Conservation (phyloP, 2,113 vertebrate genomes). For the Tachysurus fulvidraco region DNA sequence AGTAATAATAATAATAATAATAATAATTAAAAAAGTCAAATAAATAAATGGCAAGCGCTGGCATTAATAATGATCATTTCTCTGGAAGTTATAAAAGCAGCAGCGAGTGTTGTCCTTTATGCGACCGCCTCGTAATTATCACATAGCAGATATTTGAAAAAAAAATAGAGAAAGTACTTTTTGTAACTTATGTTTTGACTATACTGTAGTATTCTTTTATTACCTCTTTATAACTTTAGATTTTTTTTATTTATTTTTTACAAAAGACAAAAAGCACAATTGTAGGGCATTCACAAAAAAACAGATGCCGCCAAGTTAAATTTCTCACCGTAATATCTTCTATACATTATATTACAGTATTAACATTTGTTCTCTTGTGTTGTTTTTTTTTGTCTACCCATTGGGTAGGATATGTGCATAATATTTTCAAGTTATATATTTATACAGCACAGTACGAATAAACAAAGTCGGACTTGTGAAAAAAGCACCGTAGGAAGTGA, state of each 20-base stretch:
- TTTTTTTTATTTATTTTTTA: slow-evolving; percentile 14
- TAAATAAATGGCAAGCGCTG: slow-evolving; percentile 62
- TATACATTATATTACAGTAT: slow-evolving; percentile 97
- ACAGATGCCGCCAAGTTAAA: slow-evolving; percentile 88
- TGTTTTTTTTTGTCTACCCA: slow-evolving; percentile 85
- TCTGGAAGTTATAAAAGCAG: slow-evolving; percentile 58
- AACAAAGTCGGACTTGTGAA: slow-evolving; percentile 83
- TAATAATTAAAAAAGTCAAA: slow-evolving; percentile 37
- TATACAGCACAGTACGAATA: slow-evolving; percentile 95
- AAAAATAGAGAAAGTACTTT: slow-evolving; percentile 85
- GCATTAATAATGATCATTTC: slow-evolving; percentile 61
- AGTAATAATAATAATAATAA: slow-evolving; percentile 3
- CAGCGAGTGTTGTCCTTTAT: slow-evolving; percentile 59
- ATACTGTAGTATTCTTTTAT: slow-evolving; percentile 35
- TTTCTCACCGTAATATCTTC: slow-evolving; percentile 76
- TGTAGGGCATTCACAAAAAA: slow-evolving; percentile 87
- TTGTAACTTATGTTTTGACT: slow-evolving; percentile 7
- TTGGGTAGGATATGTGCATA: slow-evolving; percentile 99
- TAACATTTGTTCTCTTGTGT: slow-evolving; percentile 82
- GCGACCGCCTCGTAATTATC: slow-evolving; percentile 58
- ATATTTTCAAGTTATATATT: slow-evolving; percentile 89
- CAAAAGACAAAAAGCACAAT: slow-evolving; percentile 82
- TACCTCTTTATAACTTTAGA: neutral
- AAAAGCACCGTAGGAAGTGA: slow-evolving; percentile 95
- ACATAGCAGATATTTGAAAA: slow-evolving; percentile 89